Conservation (phyloP, 2,888 invertebrate species). For the Lycocerus yunnanus region DNA sequence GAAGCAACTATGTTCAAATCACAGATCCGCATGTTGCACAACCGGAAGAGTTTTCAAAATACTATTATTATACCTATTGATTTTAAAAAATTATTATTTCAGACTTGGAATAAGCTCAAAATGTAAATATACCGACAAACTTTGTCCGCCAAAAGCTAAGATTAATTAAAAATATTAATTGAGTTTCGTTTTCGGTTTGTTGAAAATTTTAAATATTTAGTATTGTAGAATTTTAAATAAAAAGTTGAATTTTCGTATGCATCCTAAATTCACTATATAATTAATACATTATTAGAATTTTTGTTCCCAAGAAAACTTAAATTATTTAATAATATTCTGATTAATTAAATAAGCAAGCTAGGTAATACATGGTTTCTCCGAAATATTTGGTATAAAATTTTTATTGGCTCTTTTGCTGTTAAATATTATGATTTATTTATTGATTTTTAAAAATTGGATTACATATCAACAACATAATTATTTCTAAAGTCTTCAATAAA, state of each 20-base stretch:
- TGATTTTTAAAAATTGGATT: background rate
- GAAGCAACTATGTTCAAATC: background rate
- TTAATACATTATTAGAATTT: background rate
- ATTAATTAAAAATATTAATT: background rate
- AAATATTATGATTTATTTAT: background rate
- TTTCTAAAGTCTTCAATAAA: background rate
- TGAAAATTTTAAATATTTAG: background rate
- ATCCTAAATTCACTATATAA: background rate
- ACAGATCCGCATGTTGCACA: background rate
- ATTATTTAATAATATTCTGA: no score
- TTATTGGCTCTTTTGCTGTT: background rate
- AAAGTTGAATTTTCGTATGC: background rate
- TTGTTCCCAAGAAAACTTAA: background rate
- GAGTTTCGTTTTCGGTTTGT: background rate
- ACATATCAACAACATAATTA: background rate
- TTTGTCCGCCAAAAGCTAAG: background rate
- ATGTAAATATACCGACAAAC: background rate
- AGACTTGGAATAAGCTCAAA: background rate
- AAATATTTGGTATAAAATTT: background rate
- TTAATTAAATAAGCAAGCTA: background rate
- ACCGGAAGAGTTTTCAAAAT: background rate
- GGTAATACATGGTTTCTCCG: background rate
- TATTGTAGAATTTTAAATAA: background rate
- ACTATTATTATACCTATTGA: background rate
- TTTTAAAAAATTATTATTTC: background rate